Percentiles rank a stretch among this genome's conserved stretches.
These are phyloP conservation scores for Chrysomallon squamiferum DNA, from an alignment of 1,140 invertebrate genomes.

Conservation along the genomic window DNA sequence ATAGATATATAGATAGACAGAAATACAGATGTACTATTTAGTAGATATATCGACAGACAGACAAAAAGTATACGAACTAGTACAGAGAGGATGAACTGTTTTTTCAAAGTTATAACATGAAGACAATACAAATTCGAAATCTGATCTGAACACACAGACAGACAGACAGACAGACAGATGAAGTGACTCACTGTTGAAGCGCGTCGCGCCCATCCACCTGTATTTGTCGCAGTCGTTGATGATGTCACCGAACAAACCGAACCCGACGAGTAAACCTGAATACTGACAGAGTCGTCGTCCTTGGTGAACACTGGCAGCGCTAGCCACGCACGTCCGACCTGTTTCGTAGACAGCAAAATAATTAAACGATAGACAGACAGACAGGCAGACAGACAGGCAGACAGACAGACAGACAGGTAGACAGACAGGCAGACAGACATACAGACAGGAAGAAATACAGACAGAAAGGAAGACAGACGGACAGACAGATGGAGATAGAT, in stretches of 20 bases:
- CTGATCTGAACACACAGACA: background rate
- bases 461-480: too few species aligned
- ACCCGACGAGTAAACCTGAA: conserved; percentile 34
- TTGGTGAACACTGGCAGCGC: conserved; percentile 36
- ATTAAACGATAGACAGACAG: too few species aligned
- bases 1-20: background rate
- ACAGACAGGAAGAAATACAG: too few species aligned
- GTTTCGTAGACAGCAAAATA: too few species aligned
- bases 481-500: too few species aligned
- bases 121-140: background rate
- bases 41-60: background rate
- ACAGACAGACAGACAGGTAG: too few species aligned
- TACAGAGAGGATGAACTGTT: background rate
- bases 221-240: conserved; percentile 40
- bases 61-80: background rate
- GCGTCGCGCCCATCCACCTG: conserved; percentile 38
- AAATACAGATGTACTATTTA: background rate
- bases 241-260: conserved; percentile 42
- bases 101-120: background rate
- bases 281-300: conserved; percentile 23
- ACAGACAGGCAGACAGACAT: too few species aligned
- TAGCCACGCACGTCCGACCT: conserved; percentile 19
- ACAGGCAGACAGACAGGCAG: too few species aligned
- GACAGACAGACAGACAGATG: background rate
- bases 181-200: conserved; percentile 34